phyloP scores from a whole-genome alignment of 2,113 vertebrate species.

The Australoheros scitulus region DNA sequence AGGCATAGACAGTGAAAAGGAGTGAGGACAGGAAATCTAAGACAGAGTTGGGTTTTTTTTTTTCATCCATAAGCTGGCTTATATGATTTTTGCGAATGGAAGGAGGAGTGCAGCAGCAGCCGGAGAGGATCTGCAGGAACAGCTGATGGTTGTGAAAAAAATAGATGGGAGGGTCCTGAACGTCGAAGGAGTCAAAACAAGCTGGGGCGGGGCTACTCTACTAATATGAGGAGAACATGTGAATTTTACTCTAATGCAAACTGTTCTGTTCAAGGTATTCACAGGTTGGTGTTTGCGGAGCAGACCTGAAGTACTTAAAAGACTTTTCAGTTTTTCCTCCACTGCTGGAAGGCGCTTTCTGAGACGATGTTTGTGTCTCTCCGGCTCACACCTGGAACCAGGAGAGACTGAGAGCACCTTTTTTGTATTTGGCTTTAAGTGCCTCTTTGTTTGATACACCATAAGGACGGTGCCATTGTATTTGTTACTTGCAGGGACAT shows the following conservation, averaged over 20 bases:
- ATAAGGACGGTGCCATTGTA: not conserved
- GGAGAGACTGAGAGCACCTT: slow-evolving; percentile 33
- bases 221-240: slow-evolving; percentile 30
- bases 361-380: slow-evolving; percentile 49
- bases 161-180: slow-evolving; percentile 23
- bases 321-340: not conserved
- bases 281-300: not conserved
- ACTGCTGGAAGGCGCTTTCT: not conserved
- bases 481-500: not conserved
- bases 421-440: not conserved
- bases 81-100: not conserved
- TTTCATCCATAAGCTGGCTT: not conserved
- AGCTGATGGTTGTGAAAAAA: slow-evolving; percentile 37
- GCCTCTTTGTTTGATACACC: not conserved
- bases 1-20: not conserved
- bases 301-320: not conserved
- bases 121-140: slow-evolving; percentile 3
- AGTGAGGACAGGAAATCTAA: not conserved
- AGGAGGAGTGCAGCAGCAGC: not conserved
- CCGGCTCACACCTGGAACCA: slow-evolving; percentile 46
- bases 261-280: not conserved
- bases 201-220: slow-evolving; percentile 39
- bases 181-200: slow-evolving; percentile 44
- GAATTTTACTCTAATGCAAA: slow-evolving; percentile 46
- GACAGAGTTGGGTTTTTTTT: not conserved